A percentile compares a stretch with the other conserved stretches of the same genome.
These are phyloP conservation scores for Epinephelus lanceolatus DNA, from an alignment of 2,113 vertebrate species.

Conservation along the genomic window DNA sequence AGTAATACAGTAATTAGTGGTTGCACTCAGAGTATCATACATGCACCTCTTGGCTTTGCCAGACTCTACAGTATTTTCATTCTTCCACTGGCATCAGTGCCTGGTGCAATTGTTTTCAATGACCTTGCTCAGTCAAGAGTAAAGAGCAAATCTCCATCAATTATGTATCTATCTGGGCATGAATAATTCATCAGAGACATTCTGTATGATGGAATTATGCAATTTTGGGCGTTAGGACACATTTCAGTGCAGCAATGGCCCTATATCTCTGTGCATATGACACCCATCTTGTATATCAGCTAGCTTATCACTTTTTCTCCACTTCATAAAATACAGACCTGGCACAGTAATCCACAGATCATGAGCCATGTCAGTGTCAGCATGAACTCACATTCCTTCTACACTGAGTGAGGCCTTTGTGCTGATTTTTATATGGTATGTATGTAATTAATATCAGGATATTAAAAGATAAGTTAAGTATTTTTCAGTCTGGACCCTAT, in stretches of 20 bases:
- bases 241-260: slow-evolving; percentile 27
- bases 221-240: slow-evolving; percentile 17
- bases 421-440: not conserved
- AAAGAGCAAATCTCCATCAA: slow-evolving; percentile 46
- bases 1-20: not conserved
- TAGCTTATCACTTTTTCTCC: not conserved
- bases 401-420: not conserved
- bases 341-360: not conserved
- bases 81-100: not conserved
- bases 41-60: not conserved
- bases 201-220: slow-evolving; percentile 46
- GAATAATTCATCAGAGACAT: slow-evolving; percentile 52
- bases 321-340: not conserved
- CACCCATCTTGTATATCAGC: not conserved
- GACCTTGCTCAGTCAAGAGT: slow-evolving; percentile 43
- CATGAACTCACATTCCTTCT: not conserved
- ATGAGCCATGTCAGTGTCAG: slow-evolving; percentile 1
- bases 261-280: not conserved
- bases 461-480: not conserved
- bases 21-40: not conserved
- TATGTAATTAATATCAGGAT: not conserved
- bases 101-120: slow-evolving; percentile 42
- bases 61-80: not conserved
- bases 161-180: slow-evolving; percentile 47
- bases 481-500: no score